phyloP scores from a whole-genome alignment of 2,113 vertebrate genomes.

The Scalopus aquaticus region DNA sequence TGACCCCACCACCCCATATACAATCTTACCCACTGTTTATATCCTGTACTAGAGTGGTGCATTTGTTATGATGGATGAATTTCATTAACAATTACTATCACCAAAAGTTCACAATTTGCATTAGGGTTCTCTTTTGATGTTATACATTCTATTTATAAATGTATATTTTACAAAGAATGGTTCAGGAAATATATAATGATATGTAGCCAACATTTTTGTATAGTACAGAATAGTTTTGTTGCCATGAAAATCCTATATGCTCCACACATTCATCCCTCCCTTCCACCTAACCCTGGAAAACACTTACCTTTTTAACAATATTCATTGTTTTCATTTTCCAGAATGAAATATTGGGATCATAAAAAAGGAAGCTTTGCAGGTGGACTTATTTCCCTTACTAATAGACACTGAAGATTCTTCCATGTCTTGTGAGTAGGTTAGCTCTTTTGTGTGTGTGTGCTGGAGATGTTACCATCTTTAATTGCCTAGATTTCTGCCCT shows the following conservation, averaged over 20 bases:
- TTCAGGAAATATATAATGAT: not conserved
- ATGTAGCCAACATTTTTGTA: not conserved
- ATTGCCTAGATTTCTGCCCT: not conserved
- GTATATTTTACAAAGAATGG: too few relatives aligned
- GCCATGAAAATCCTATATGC: not conserved
- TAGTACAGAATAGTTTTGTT: not conserved
- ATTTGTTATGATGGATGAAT: not conserved
- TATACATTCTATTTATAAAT: not conserved
- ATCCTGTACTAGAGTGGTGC: not conserved
- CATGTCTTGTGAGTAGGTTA: not conserved
- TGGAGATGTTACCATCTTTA: not conserved
- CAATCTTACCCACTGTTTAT: not conserved
- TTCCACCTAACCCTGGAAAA: not conserved
- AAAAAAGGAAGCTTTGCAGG: not conserved
- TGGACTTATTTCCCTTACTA: not conserved
- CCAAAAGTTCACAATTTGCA: not conserved
- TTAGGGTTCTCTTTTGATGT: not conserved
- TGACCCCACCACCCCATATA: not conserved
- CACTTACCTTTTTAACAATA: not conserved
- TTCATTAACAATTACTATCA: not conserved
- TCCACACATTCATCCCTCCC: not conserved
- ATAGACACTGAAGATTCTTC: not conserved
- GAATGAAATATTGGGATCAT: not conserved
- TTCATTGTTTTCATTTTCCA: not conserved
- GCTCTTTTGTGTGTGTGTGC: not conserved